Evolutionary conservation across 1,140 invertebrate genomes (phyloP).

Genomic region (Anastrepha obliqua): DNA sequence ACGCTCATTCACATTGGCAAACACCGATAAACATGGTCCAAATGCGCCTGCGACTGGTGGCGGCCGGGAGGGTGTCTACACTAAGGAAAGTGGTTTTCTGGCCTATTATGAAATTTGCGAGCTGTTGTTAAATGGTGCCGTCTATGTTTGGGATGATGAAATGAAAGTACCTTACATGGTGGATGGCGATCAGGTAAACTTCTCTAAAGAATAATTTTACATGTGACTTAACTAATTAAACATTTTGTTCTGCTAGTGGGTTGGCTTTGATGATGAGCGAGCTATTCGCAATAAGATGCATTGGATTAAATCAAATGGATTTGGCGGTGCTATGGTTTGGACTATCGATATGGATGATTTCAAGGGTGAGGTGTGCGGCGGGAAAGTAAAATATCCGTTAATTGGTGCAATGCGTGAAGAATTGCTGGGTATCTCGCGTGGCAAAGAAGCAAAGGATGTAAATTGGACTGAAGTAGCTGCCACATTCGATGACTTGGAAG

Average conservation of each 20-base stretch:
- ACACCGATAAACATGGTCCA: slow-evolving; percentile 84
- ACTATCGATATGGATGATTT: slow-evolving; percentile 98
- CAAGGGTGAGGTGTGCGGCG: slow-evolving; percentile 86
- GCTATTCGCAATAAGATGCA: slow-evolving; percentile 90
- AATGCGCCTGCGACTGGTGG: slow-evolving; percentile 92
- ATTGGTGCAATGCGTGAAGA: slow-evolving; percentile 95
- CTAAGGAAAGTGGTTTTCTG: slow-evolving; percentile 93
- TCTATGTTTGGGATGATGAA: slow-evolving; percentile 92
- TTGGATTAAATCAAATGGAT: slow-evolving; percentile 92
- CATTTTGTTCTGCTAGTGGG: slow-evolving; percentile 77
- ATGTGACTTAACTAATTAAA: not conserved
- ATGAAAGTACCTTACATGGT: slow-evolving; percentile 92
- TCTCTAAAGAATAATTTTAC: not conserved
- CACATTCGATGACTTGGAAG: slow-evolving; percentile 76
- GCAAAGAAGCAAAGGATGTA: slow-evolving; percentile 87
- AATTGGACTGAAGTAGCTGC: slow-evolving; percentile 87
- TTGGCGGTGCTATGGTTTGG: slow-evolving; percentile 96
- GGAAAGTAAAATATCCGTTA: slow-evolving; percentile 90
- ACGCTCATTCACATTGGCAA: slow-evolving; percentile 91
- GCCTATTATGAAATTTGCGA: slow-evolving; percentile 98
- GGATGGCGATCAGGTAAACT: slow-evolving; percentile 80
- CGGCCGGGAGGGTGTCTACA: slow-evolving; percentile 94
- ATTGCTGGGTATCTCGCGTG: slow-evolving; percentile 86
- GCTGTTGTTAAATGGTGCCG: slow-evolving; percentile 90
- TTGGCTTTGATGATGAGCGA: slow-evolving; percentile 92